Evolutionary conservation across 2,797 vertebrate species (phyloP).

Genomic region (Spatula versicolor): DNA sequence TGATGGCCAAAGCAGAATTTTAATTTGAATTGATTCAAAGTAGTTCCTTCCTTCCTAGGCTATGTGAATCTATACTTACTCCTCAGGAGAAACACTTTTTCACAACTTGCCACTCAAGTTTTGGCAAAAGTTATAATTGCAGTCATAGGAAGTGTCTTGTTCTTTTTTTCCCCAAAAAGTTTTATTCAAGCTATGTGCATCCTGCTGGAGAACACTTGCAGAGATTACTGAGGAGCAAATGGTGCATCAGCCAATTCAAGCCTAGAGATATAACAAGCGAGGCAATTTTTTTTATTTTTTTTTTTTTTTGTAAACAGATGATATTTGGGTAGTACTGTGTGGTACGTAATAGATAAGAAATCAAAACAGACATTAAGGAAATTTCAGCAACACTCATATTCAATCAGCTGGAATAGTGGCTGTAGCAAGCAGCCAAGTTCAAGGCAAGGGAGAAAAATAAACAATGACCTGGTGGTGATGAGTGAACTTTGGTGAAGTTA

Average conservation of each 20-base stretch:
- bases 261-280: neutral
- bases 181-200: neutral
- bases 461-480: neutral
- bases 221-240: neutral
- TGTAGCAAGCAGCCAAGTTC: neutral
- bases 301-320: neutral
- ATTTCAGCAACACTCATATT: neutral
- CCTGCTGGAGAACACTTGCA: neutral
- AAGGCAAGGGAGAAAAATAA: neutral
- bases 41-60: neutral
- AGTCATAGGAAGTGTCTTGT: neutral
- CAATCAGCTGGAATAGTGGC: neutral
- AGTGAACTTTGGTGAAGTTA: neutral
- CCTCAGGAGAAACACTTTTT: neutral
- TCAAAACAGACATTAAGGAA: neutral
- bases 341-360: neutral
- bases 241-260: neutral
- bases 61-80: neutral
- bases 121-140: neutral
- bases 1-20: neutral
- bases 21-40: neutral
- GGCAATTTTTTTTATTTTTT: neutral
- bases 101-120: neutral
- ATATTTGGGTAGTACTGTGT: neutral
- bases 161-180: neutral